Evolutionary conservation across 2,113 vertebrate species (phyloP), one percentile per base, ranked within the genome.

Genomic region (Epinephelus cyanopodus): DNA sequence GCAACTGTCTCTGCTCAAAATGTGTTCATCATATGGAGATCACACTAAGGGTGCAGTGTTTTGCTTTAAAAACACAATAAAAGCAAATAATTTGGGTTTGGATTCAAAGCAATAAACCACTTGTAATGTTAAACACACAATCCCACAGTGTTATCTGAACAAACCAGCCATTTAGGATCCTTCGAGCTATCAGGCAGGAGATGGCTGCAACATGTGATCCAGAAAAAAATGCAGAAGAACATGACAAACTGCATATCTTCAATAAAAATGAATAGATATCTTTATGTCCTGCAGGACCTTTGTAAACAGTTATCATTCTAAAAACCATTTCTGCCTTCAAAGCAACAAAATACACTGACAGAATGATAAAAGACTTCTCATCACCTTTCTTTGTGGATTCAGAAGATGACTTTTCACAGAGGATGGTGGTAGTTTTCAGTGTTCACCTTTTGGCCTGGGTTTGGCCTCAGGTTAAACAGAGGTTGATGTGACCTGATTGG

Each of bases 191-290:
- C 70, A 69, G 64, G 39, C 37, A 74, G n/a, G 56, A 25, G 37
- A 53, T 48, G 21, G 0, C 23, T 11, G 1, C 75, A 19, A 48
- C 83, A 75, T 70, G 82, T 67, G 77, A 85, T 48, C 7, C 2
- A 25, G 27, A 4, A 45, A 65, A 12, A 19, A 17, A 64, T 5
- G 15, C 2, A 45, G n/a, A 17, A 37, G n/a, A 5, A 47, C 48
- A 67, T 56, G 18, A 65, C 21, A 68, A 61, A 52, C n/a, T 70
- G 66, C 27, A 56, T 18, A 54, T 50, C 13, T 72, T 53, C 6
- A 39, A 58, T 65, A 70, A 21, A 50, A 58, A 37, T 71, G 39
- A 70, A 75, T 62, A 11, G 70, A 23, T 1, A 23, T 47, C 64
- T 75, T 61, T 45, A 47, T 75, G 57, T 70, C 21, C 21, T 29